Percentiles rank a stretch among this genome's conserved stretches.
phyloP scores from a whole-genome alignment of 2,797 vertebrate species.

The Acipenser oxyrinchus region DNA sequence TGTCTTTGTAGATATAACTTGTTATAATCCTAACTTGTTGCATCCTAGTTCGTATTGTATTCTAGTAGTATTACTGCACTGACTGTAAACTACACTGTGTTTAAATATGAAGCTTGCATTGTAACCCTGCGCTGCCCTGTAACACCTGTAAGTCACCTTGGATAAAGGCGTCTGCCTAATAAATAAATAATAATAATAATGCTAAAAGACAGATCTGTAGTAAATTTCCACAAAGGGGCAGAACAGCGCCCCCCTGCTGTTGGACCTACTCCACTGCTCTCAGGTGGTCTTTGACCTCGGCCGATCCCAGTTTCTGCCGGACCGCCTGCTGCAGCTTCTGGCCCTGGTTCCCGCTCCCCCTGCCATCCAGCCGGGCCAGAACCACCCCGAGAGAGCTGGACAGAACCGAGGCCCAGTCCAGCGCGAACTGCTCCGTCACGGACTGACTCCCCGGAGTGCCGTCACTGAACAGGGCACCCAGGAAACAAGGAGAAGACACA shows the following conservation, averaged over 20 bases:
- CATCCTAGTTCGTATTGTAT: no score
- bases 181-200: no score
- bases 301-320: constrained; percentile 52
- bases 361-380: constrained; percentile 63
- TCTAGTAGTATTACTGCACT: no score
- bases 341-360: constrained; percentile 50
- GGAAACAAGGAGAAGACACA: neutral
- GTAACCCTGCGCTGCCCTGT: no score
- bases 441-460: constrained; percentile 53
- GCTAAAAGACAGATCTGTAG: no score
- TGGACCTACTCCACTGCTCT: constrained; percentile 60
- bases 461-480: constrained; percentile 42
- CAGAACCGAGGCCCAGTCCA: constrained; percentile 67
- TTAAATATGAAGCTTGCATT: no score
- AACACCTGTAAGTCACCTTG: no score
- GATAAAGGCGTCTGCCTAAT: no score
- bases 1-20: no score
- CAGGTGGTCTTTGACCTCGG: constrained; percentile 63
- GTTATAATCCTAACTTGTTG: no score
- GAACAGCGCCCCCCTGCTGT: neutral
- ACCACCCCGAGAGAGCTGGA: constrained; percentile 56
- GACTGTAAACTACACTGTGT: no score
- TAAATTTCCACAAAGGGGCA: no score
- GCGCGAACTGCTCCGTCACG: constrained; percentile 64
- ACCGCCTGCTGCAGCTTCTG: constrained; percentile 52